Evolutionary conservation across 2,113 vertebrate species (phyloP), one percentile per base, ranked within the genome.

Genomic region (Manacus vitellinus): DNA sequence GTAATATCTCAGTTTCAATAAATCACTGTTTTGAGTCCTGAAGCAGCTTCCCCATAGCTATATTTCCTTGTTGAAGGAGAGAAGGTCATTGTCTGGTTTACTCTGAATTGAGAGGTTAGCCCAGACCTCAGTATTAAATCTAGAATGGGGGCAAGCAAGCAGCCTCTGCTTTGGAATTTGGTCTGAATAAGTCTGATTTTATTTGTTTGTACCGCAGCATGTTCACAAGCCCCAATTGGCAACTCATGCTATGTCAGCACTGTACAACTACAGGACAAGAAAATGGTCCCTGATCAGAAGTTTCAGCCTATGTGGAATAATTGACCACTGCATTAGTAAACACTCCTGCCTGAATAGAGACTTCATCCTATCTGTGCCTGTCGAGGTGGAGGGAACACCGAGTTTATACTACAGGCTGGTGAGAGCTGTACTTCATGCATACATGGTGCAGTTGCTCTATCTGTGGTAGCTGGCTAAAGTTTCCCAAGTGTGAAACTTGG

Each of bases 401-500:
- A 7, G 46, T 28, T 49, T 15, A 3, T 35, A 9, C 17, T 63
- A 3, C 12, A 17, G 54, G 33, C 47, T 86, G 6, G 4, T 21
- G 61, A 37, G 71, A 65, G 28, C 82, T 82, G 35, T 49, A 3
- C 43, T 78, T 28, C 0, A 3, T 58, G 51, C 14, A 5, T 17
- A 3, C 4, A 1, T 22, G 2, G 14, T 41, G 41, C 61, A 14
- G 31, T 31, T 1, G 0, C 6, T 58, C 43, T 41, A 0, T 47
- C 49, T 21, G 2, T 14, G 41, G 49, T 19, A 27, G 27, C 13
- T 82, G 54, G n/a, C 39, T 47, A 18, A 33, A 4, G 5, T 46
- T 82, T 82, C 46, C 23, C 8, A 35, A 41, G 31, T 33, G 30
- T 12, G 10, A 17, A 30, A n/a, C 24, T 25, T 76, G 54, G n/a